A percentile compares a stretch with the other conserved stretches of the same genome.
Conservation (phyloP, 2,888 invertebrate species). For the Carabus problematicus region DNA sequence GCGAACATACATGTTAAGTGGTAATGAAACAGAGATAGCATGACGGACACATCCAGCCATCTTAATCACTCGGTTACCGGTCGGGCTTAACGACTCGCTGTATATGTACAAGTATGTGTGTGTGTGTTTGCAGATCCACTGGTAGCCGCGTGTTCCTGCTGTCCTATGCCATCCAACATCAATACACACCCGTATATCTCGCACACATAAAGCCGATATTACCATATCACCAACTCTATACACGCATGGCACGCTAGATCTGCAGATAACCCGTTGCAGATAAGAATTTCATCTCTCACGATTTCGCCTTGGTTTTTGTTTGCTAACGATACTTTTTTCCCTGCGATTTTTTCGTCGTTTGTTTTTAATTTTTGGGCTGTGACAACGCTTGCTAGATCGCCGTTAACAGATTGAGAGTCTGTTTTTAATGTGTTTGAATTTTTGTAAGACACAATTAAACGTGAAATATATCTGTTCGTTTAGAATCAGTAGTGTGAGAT, state of each 20-base stretch:
- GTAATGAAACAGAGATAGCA: slow-evolving; percentile 7
- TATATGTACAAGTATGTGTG: neutral
- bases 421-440: slow-evolving; percentile 18
- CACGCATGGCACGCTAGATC: slow-evolving; percentile 46
- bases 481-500: slow-evolving; percentile 25
- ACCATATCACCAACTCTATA: neutral
- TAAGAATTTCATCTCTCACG: slow-evolving; percentile 50
- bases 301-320: slow-evolving; percentile 45
- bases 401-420: slow-evolving; percentile 16
- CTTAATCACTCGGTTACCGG: slow-evolving; percentile 34
- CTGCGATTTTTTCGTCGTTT: slow-evolving; percentile 7
- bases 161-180: neutral
- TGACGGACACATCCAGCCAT: slow-evolving; percentile 18
- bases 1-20: too few relatives aligned
- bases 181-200: neutral
- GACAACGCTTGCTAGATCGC: slow-evolving; percentile 26
- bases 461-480: slow-evolving; percentile 26
- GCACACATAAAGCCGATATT: neutral
- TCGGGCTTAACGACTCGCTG: neutral
- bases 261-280: slow-evolving; percentile 49
- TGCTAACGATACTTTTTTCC: slow-evolving; percentile 16
- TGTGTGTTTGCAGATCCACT: slow-evolving; percentile 29
- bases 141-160: slow-evolving; percentile 17
- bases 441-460: slow-evolving; percentile 33
- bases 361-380: slow-evolving; percentile 33